Base-by-base conservation (phyloP, 2,888 invertebrate species). In the Phytoseiulus persimilis region DNA sequence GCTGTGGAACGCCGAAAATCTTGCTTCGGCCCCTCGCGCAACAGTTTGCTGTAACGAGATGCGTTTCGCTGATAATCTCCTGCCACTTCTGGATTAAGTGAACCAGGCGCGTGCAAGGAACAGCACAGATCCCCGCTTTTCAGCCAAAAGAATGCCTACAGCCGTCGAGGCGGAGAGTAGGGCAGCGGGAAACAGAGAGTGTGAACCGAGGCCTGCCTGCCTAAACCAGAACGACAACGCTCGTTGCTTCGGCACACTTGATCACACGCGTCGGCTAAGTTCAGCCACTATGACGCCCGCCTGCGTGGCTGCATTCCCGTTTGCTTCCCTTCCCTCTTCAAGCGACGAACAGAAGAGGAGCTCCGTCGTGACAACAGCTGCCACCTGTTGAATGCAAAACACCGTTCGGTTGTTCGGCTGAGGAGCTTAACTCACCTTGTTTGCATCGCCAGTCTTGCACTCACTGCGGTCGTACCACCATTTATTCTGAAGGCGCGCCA, bases 391-490 rank as follows among this genome's bases (percentile, higher is more conserved):
- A 65, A 65, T 65, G 65, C 65, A 28, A 28, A 65, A 65, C 65
- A 65, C 1, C 65, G 28, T 65, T 65, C 18, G 65, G 65, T 65
- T 28, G 65, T 65, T 65, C 18, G 18, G 65, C 65, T 65, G 65
- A 65, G 1, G 18, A 65, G 65, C 65, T 23, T 5, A 23, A 65
- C 83, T 39, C 46, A 83, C 89, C 87, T 87, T 87, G 87, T 87
- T 87, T 0, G 90, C 90, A 89, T 91, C 91, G 28, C 91, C 91
- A 89, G 90, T 91, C 83, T 91, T 93, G 91, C 94, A 94, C 91
- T 94, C 93, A 28, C 94, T 93, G 90, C 93, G 92, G 84, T 93
- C 94, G 91, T 93, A 93, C 94, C 94, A 94, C 94, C 94, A 94
- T 91, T 93, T 93, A 90, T 93, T 93, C 91, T 94, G 93, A 90